Base-by-base conservation (phyloP, 2,113 vertebrate genomes). In the Engraulis encrasicolus region DNA sequence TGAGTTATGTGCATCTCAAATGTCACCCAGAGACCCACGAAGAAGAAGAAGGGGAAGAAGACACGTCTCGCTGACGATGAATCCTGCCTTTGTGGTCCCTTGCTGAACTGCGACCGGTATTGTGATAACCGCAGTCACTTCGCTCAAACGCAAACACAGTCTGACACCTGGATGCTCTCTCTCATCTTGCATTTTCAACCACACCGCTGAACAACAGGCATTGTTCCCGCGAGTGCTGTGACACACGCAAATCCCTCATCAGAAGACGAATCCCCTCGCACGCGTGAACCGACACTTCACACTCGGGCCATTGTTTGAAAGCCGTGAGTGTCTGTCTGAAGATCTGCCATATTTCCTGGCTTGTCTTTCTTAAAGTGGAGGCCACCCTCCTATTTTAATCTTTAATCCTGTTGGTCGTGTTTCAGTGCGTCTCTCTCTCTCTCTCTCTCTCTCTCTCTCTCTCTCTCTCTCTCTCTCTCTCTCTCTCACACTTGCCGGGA, bases 111-210 rank as follows among this genome's bases (percentile, higher is more conserved):
- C 34, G 66, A 74, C 66, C 66, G 12, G 4, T 74, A 74, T 83
- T 83, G 81, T 85, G 82, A 81, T 85, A 82, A 45, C 78, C 20
- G 58, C 87, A 90, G 87, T 86, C 86, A 85, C 82, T 14, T 66
- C 85, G 74, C 36, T 78, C 12, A 15, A 34, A 34, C 31, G 34
- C 4, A 34, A 5, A 14, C n/a, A n/a, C n/a, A 58, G 54, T 4
- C n/a, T 4, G 66, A 31, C 58, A 66, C 66, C 66, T 74, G 31
- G 66, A 74, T 74, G 12, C 27, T n/a, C n/a, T n/a, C 31, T 34
- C 31, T 74, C 31, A 34, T 36, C 31, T 74, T 74, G 6, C 27
- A 34, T 34, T 34, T 74, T 34, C 6, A 11, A 74, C n/a, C 31
- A 66, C 40, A 23, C 9, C 23, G 27, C 23, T 6, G 23, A 66